Conservation (phyloP, 2,888 invertebrate genomes). For the Zootermopsis nevadensis region DNA sequence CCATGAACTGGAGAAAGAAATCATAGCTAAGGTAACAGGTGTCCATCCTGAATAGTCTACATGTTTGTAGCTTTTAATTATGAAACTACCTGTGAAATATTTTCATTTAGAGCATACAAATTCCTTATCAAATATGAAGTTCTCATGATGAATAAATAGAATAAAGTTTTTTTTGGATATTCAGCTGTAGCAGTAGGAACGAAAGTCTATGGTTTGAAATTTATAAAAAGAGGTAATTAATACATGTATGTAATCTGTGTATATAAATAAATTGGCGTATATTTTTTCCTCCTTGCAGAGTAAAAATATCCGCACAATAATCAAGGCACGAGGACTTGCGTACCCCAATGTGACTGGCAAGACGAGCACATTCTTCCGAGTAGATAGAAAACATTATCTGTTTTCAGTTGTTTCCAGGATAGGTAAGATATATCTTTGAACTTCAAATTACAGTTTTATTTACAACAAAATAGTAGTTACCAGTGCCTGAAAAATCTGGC, state of each 20-base stretch:
- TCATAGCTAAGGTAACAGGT: constrained; percentile 61
- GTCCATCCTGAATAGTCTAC: background rate
- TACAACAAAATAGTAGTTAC: too few species aligned
- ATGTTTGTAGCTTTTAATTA: too few species aligned
- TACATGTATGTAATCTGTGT: background rate
- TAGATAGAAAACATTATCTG: constrained; percentile 91
- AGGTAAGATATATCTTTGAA: constrained; percentile 61
- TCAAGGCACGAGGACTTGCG: constrained; percentile 93
- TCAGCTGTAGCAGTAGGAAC: too few species aligned
- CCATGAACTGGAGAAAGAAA: constrained; percentile 68
- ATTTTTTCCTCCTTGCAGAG: constrained; percentile 67
- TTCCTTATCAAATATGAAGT: too few species aligned
- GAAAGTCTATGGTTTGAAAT: too few species aligned
- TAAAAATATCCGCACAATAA: constrained; percentile 87
- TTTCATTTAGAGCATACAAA: too few species aligned
- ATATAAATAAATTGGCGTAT: background rate
- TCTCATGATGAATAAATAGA: too few species aligned
- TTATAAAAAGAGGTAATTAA: too few species aligned
- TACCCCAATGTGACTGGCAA: constrained; percentile 89
- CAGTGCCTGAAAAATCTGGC: too few species aligned
- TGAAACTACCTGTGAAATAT: too few species aligned
- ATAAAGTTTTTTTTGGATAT: too few species aligned
- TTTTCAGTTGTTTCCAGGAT: constrained; percentile 96
- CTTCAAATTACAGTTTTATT: too few species aligned
- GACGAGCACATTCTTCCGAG: constrained; percentile 89